Percentiles rank a stretch among this genome's conserved stretches.
phyloP scores from a whole-genome alignment of 2,797 vertebrate species.

The Lacerta bilineata region DNA sequence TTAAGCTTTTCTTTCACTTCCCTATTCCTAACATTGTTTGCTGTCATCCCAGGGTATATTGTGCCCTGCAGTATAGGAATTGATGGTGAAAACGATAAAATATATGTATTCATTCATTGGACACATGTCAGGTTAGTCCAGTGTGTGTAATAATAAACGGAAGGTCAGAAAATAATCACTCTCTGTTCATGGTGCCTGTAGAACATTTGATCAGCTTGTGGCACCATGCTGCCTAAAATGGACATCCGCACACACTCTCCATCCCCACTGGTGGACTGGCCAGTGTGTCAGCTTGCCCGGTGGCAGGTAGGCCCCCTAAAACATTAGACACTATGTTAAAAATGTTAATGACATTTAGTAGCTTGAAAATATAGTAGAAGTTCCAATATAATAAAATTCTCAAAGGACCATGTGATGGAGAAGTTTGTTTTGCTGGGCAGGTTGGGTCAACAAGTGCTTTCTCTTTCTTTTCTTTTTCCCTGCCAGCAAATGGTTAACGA shows the following conservation, averaged over 20 bases:
- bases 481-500: no score
- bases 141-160: not conserved
- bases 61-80: not conserved
- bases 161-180: not conserved
- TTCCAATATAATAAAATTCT: not conserved
- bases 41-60: not conserved
- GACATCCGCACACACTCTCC: not conserved
- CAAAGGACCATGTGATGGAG: no score
- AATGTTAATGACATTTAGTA: not conserved
- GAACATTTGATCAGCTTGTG: not conserved
- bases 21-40: conserved; percentile 1
- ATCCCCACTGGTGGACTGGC: no score
- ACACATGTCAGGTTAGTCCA: not conserved
- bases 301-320: not conserved
- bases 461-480: no score
- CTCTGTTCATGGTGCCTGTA: not conserved
- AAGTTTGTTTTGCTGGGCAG: no score
- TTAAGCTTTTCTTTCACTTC: not conserved
- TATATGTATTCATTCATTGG: not conserved
- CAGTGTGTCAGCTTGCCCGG: no score
- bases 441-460: no score
- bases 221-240: not conserved
- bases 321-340: not conserved
- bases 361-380: not conserved
- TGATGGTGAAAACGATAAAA: not conserved